Conservation (phyloP, 2,888 invertebrate species). For the Tuta absoluta region DNA sequence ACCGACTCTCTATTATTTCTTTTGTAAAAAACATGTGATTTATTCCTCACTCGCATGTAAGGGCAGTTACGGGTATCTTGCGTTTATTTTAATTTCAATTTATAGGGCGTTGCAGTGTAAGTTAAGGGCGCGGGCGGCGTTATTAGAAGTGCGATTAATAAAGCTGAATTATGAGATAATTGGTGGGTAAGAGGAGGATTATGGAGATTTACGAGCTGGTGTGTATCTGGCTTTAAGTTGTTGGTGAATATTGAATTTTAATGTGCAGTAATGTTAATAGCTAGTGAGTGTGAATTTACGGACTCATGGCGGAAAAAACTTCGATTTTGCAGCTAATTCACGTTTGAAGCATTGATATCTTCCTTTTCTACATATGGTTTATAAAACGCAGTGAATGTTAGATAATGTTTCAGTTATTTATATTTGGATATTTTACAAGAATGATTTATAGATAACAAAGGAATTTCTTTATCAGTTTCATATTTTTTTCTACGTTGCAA, state of each 20-base stretch:
- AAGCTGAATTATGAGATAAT: slow-evolving; percentile 54
- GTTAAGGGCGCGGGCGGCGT: slow-evolving; percentile 48
- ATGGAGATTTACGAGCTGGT: slow-evolving; percentile 22
- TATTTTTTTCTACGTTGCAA: background rate
- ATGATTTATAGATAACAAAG: background rate
- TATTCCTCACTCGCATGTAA: slow-evolving; percentile 65
- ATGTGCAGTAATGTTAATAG: background rate
- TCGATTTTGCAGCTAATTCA: background rate
- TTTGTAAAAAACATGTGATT: slow-evolving; percentile 70
- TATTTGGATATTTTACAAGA: background rate
- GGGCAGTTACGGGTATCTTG: slow-evolving; percentile 58
- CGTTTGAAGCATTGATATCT: background rate
- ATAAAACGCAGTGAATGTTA: background rate
- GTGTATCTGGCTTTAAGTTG: slow-evolving; percentile 1
- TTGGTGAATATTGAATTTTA: slow-evolving; percentile 20
- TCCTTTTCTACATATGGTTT: background rate
- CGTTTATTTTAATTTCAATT: slow-evolving; percentile 79
- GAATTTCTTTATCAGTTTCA: background rate
- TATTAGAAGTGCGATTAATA: slow-evolving; percentile 64
- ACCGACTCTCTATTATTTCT: slow-evolving; percentile 65
- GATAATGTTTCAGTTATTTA: background rate
- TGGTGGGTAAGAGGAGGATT: slow-evolving; percentile 36
- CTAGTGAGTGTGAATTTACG: background rate
- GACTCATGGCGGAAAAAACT: background rate
- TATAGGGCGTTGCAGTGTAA: slow-evolving; percentile 65